Percentiles rank a stretch among this genome's conserved stretches.
Evolutionary conservation across 92 coral and sea anemone species (phyloP).

Genomic region (Epizoanthus fatuus): DNA sequence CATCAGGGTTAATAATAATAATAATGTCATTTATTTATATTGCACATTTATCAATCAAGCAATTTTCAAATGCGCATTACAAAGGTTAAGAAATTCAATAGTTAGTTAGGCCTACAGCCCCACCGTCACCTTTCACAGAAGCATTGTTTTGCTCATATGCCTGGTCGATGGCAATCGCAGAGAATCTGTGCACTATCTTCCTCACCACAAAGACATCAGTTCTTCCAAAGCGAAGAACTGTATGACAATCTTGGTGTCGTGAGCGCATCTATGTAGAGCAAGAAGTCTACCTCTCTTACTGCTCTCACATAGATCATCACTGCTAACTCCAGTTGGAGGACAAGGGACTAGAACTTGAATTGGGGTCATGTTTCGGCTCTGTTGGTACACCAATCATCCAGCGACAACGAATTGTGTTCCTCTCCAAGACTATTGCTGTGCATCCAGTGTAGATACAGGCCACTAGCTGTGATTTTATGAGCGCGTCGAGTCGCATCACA

Average conservation of each 20-base stretch:
- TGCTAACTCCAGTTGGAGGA: slow-evolving; percentile 26
- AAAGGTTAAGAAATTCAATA: no score
- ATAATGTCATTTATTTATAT: no score
- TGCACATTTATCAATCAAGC: no score
- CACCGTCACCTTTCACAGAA: slow-evolving; percentile 38
- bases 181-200: slow-evolving; percentile 17
- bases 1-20: background rate
- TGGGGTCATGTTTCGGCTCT: slow-evolving; percentile 26
- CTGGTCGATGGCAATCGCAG: slow-evolving; percentile 40
- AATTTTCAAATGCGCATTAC: no score
- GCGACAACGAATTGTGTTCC: background rate
- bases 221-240: slow-evolving; percentile 68
- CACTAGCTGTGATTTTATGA: slow-evolving; percentile 1
- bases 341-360: slow-evolving; percentile 35
- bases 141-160: slow-evolving; percentile 55
- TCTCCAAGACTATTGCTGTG: background rate
- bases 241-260: slow-evolving; percentile 41
- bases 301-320: slow-evolving; percentile 35
- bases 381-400: slow-evolving; percentile 27
- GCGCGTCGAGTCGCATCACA: slow-evolving; percentile 8
- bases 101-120: slow-evolving; percentile 42
- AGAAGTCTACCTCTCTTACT: slow-evolving; percentile 23
- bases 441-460: background rate
- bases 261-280: slow-evolving; percentile 59
- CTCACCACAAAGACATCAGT: slow-evolving; percentile 13